Conservation (phyloP, 2,888 invertebrate species). For the Priocnemis perturbator region DNA sequence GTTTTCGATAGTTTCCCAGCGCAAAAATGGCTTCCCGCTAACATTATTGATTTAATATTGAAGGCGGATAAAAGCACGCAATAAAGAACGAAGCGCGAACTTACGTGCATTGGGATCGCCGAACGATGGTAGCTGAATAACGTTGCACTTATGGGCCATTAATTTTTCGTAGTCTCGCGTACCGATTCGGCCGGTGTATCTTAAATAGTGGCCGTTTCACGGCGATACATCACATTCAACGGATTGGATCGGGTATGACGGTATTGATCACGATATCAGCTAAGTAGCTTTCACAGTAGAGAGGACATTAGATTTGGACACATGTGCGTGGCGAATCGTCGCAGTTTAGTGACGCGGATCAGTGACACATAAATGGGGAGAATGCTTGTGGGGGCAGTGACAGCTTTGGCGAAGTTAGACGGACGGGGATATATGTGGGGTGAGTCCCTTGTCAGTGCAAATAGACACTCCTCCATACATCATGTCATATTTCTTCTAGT, state of each 20-base stretch:
- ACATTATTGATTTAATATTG: too few species aligned
- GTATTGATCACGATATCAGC: constrained; percentile 49
- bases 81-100: not conserved
- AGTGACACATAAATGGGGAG: constrained; percentile 51
- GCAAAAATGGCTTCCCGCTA: too few species aligned
- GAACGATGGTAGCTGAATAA: too few species aligned
- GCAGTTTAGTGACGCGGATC: constrained; percentile 57
- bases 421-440: constrained; percentile 19
- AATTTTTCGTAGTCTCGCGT: not conserved
- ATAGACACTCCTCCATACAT: too few species aligned
- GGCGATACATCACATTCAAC: constrained; percentile 34
- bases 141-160: not conserved
- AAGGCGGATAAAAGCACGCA: not conserved
- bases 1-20: too few species aligned
- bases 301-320: constrained; percentile 60
- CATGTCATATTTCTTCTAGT: too few species aligned
- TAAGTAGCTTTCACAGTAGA: constrained; percentile 56
- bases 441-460: not conserved
- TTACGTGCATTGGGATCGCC: too few species aligned
- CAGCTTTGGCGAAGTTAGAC: constrained; percentile 15
- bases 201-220: not conserved
- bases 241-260: constrained; percentile 41
- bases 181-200: not conserved
- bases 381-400: constrained; percentile 25
- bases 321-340: constrained; percentile 65